A percentile compares a stretch with the other conserved stretches of the same genome.
These are phyloP conservation scores for Mormoops blainvillei DNA, from an alignment of 2,113 vertebrate species.

Conservation along the genomic window DNA sequence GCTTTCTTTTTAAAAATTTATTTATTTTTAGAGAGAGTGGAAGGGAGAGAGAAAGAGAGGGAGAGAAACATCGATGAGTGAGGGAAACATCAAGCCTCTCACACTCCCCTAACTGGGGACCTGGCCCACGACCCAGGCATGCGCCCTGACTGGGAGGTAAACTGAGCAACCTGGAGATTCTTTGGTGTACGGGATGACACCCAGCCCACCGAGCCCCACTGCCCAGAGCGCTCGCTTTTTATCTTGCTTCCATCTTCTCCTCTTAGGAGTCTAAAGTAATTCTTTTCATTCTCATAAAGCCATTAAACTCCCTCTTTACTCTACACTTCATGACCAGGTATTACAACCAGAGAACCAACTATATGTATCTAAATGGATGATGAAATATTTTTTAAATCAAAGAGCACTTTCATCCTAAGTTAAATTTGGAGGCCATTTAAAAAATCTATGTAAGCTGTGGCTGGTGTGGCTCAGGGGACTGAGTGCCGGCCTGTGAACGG, in stretches of 20 bases:
- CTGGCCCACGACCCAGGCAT: too few relatives aligned
- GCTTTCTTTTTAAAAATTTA: neutral
- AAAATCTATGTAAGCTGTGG: neutral
- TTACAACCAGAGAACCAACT: neutral
- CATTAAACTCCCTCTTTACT: neutral
- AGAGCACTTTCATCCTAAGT: neutral
- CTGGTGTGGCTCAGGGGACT: too few relatives aligned
- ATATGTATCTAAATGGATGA: neutral
- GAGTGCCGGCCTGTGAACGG: too few relatives aligned
- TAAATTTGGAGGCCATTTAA: neutral
- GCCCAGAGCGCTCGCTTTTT: neutral
- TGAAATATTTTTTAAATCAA: neutral
- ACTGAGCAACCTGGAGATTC: too few relatives aligned
- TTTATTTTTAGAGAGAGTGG: too few relatives aligned
- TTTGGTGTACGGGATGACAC: too few relatives aligned
- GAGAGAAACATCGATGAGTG: too few relatives aligned
- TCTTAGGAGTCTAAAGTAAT: neutral
- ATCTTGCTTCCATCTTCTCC: neutral
- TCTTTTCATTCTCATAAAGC: neutral
- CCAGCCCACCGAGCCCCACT: too few relatives aligned
- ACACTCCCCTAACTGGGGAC: too few relatives aligned
- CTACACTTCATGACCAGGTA: neutral
- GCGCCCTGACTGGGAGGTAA: too few relatives aligned
- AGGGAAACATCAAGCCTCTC: too few relatives aligned
- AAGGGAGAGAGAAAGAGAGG: too few relatives aligned